Base-by-base conservation (phyloP, 2,797 vertebrate species). In the Mormyrops attenuatus region DNA sequence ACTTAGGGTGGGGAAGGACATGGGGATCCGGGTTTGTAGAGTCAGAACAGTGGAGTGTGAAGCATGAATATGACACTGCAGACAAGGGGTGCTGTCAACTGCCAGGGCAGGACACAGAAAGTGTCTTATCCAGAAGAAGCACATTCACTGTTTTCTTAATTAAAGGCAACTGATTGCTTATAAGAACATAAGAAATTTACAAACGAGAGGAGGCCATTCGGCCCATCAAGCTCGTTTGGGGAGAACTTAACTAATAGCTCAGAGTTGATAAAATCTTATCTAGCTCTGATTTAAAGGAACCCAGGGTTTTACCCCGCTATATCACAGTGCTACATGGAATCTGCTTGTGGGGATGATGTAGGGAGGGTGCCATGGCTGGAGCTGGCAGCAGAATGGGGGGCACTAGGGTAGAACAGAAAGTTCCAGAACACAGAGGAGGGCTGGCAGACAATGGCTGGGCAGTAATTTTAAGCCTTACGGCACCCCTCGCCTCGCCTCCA, bases 1-100 rank as follows among this genome's bases (percentile, higher is more conserved):
- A 57, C 20, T 8, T 44, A 8, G 6, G 15, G 44, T 13, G 86
- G 90, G 94, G 93, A 94, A 93, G 92, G 93, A 93, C 91, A 90
- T 91, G 94, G 34, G 38, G 38, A 93, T 91, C 92, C 91, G 93
- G 93, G 93, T 93, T 9, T 22, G 73, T 84, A 53, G 52, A 77
- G 13, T 38, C 69, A 73, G 11, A 38, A 38, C 15, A 7, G 69
- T 5, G 15, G 69, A 17, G 69, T 77, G 85, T 89, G 69, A 41
- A 57, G 90, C 13, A n/a, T 11, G 2, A 85, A 89, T 89, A 90
- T 34, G 1, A 77, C 1, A 77, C 15, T 47, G 26, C 26, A 69
- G 63, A 11, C 26, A 69, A 1, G 69, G 2, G 15, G 15, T 4
- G 5, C 30, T 77, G 30, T 41, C 38, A 41, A 1, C 34, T 41